These are phyloP conservation scores for Thamnophis sirtalis DNA, from an alignment of 2,113 vertebrate genomes.

Conservation along the genomic window DNA sequence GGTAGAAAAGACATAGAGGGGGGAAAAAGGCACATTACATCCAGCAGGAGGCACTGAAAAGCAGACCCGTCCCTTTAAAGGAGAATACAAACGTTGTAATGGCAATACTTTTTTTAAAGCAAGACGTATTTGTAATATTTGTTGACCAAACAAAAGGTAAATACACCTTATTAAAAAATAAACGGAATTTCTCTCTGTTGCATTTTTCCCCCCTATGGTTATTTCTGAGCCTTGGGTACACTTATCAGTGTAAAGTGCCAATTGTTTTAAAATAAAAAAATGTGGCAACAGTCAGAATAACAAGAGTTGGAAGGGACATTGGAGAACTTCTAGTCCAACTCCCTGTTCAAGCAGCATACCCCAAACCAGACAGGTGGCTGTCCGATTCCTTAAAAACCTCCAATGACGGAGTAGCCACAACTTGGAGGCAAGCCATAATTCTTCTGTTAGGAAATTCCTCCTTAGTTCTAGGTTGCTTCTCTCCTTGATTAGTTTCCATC, in stretches of 20 bases:
- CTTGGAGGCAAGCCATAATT: not conserved
- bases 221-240: not conserved
- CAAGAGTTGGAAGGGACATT: not conserved
- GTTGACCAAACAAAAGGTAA: slow-evolving; percentile 65
- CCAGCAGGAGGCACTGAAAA: slow-evolving; percentile 40
- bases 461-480: too few relatives aligned
- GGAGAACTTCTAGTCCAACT: not conserved
- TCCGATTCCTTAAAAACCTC: not conserved
- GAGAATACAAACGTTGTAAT: slow-evolving; percentile 57
- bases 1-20: not conserved
- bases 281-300: not conserved
- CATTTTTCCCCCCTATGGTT: not conserved
- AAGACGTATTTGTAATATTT: slow-evolving; percentile 76
- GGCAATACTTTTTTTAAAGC: slow-evolving; percentile 77
- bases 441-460: not conserved
- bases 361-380: not conserved
- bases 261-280: not conserved
- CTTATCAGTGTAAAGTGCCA: not conserved
- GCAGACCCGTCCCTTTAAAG: slow-evolving; percentile 42
- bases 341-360: not conserved
- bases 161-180: slow-evolving; percentile 72
- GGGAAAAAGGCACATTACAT: slow-evolving; percentile 18
- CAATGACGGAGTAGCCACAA: not conserved
- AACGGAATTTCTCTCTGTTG: slow-evolving; percentile 65
- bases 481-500: too few relatives aligned